These are phyloP conservation scores for Rapana venosa DNA, from an alignment of 2,888 invertebrate genomes.

Conservation along the genomic window DNA sequence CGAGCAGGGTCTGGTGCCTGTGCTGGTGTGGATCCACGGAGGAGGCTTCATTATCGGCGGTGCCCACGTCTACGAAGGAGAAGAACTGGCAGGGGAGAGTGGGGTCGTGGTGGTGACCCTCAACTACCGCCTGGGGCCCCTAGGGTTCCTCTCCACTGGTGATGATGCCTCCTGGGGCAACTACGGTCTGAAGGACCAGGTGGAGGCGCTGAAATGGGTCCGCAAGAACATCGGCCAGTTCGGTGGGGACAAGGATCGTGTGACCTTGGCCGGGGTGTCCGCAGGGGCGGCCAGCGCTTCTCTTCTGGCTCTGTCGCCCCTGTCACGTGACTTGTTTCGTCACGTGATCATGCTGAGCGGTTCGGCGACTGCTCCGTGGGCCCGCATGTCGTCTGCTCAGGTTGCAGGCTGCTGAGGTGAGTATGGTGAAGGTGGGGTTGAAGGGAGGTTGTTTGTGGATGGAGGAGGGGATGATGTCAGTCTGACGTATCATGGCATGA, in stretches of 20 bases:
- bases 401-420: neutral
- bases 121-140: constrained; percentile 45
- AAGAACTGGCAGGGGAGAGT: constrained; percentile 30
- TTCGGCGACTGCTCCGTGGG: constrained; percentile 4
- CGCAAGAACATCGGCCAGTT: constrained; percentile 32
- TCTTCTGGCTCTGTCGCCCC: constrained; percentile 24
- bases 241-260: constrained; percentile 22
- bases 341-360: constrained; percentile 25
- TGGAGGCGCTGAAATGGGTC: constrained; percentile 42
- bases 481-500: neutral
- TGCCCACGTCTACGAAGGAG: neutral
- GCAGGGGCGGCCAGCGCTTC: constrained; percentile 30
- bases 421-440: neutral
- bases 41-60: constrained; percentile 36
- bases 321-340: constrained; percentile 40
- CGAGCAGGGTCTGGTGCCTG: neutral
- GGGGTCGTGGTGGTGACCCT: constrained; percentile 31
- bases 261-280: constrained; percentile 31
- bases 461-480: no score
- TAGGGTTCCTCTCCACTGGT: constrained; percentile 47
- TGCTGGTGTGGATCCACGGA: constrained; percentile 33
- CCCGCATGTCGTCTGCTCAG: neutral
- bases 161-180: constrained; percentile 33
- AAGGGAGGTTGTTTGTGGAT: neutral
- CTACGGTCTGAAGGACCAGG: constrained; percentile 45